Percentiles rank a stretch among this genome's conserved stretches.
Evolutionary conservation across 1,140 invertebrate genomes (phyloP).

Genomic region (Ceratina australensis): DNA sequence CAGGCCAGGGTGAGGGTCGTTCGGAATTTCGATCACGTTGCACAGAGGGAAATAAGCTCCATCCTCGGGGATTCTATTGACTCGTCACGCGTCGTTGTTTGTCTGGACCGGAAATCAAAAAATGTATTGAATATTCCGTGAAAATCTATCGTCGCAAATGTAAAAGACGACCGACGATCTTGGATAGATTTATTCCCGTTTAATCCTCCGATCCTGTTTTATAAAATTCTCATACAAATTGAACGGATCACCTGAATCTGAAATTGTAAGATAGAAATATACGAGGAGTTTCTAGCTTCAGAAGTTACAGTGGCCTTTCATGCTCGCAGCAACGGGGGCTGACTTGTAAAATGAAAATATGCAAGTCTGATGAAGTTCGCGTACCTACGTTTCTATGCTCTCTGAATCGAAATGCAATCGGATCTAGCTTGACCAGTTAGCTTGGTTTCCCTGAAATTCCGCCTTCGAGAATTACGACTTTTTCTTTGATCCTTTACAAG

Average conservation of each 20-base stretch:
- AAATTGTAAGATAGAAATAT: no score
- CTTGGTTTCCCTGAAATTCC: background rate
- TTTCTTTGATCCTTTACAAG: background rate
- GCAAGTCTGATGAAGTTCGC: background rate
- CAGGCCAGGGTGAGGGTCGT: background rate
- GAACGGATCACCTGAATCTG: no score
- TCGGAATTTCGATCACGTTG: slow-evolving; percentile 39
- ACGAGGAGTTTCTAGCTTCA: background rate
- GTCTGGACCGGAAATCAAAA: slow-evolving; percentile 1
- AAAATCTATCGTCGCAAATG: slow-evolving; percentile 3
- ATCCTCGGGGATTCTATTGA: slow-evolving; percentile 20
- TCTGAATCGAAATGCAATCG: slow-evolving; percentile 4
- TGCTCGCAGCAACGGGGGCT: background rate
- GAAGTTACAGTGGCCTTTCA: background rate
- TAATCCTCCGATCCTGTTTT: no score
- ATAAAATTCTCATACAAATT: no score
- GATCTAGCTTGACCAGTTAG: background rate
- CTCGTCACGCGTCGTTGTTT: slow-evolving; percentile 20
- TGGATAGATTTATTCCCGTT: background rate
- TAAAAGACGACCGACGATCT: background rate
- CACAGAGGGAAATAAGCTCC: slow-evolving; percentile 23
- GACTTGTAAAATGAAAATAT: background rate
- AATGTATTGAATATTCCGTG: slow-evolving; percentile 24
- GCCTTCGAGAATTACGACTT: background rate
- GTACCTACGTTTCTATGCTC: background rate